Conservation (phyloP, 1,140 invertebrate species). For the Cyrtorhinus lividipennis region DNA sequence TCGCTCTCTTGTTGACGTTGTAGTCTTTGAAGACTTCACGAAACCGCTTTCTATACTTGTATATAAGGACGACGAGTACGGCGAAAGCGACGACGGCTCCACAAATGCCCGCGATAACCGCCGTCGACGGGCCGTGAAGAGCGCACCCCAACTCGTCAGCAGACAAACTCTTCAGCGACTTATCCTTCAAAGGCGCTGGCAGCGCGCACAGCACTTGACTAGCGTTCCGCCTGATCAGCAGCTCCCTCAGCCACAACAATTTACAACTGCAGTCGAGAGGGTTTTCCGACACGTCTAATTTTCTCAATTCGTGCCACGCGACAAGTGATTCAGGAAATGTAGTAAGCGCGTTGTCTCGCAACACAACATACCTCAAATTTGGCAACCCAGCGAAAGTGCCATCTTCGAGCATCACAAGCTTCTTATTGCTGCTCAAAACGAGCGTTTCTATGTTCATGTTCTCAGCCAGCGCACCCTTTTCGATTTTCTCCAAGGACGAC, state of each 20-base stretch:
- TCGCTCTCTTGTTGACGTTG: slow-evolving; percentile 61
- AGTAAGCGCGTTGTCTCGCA: slow-evolving; percentile 62
- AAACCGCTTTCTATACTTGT: slow-evolving; percentile 56
- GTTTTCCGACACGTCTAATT: slow-evolving; percentile 65
- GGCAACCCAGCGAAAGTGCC: slow-evolving; percentile 59
- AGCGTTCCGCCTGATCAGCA: slow-evolving; percentile 51
- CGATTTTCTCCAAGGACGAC: slow-evolving; percentile 47
- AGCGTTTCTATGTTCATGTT: slow-evolving; percentile 68
- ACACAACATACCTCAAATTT: slow-evolving; percentile 53
- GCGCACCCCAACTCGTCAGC: slow-evolving; percentile 67
- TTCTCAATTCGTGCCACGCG: slow-evolving; percentile 59
- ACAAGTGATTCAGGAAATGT: slow-evolving; percentile 57
- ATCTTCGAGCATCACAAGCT: slow-evolving; percentile 50
- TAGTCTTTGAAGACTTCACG: slow-evolving; percentile 65
- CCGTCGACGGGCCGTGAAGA: slow-evolving; percentile 57
- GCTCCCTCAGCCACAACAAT: slow-evolving; percentile 59
- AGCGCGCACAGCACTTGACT: slow-evolving; percentile 57
- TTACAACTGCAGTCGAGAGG: slow-evolving; percentile 67
- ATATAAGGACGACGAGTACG: slow-evolving; percentile 51
- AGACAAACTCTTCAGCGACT: slow-evolving; percentile 47
- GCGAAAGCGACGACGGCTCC: slow-evolving; percentile 49
- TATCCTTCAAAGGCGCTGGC: slow-evolving; percentile 52
- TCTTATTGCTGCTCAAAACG: slow-evolving; percentile 58
- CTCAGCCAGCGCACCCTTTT: slow-evolving; percentile 57
- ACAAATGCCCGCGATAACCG: slow-evolving; percentile 56